Base-by-base conservation (phyloP, 2,888 invertebrate genomes). In the Aricia artaxerxes region DNA sequence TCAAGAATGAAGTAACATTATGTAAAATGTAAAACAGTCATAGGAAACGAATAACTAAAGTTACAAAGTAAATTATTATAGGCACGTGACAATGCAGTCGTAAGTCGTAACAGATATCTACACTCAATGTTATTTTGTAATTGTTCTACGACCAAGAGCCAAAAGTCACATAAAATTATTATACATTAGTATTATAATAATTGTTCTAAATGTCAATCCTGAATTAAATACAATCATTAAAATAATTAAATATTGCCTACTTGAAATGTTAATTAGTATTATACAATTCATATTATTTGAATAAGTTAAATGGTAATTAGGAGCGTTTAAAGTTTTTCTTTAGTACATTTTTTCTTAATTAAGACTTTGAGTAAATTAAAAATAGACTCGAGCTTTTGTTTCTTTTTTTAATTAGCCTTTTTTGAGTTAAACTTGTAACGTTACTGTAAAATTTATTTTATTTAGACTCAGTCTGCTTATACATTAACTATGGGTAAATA, bases 1-100 rank as follows among this genome's bases (percentile, higher is more conserved):
- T 75, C 82, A 81, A 81, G 80, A 83, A 80, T 81, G 79, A 81
- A 79, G 79, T 81, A 81, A 85, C 82, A 83, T 82, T 81, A 81
- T 79, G 35, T 35, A 2, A 2, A 2, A 35, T 35, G 80, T 81
- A 81, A 80, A 83, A 82, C 80, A 82, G 53, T 49, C n/a, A 82
- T 83, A 85, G 83, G 81, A 83, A 84, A 84, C 82, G 78, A 78
- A 82, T 80, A 24, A 79, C 82, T 81, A 81, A 80, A 79, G 80
- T 80, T 80, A 80, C 83, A 86, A 83, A 85, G 83, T 82, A 84
- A 86, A 85, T 86, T 85, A 84, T 79, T 84, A 86, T 85, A 84
- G 82, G 81, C 35, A 38, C 35, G 69, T 69, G 69, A 69, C 11
- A 38, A 16, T 69, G 35, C 13, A 13, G 13, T 69, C 5, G 35